phyloP scores from a whole-genome alignment of 2,113 vertebrate genomes.

The Turnix velox region DNA sequence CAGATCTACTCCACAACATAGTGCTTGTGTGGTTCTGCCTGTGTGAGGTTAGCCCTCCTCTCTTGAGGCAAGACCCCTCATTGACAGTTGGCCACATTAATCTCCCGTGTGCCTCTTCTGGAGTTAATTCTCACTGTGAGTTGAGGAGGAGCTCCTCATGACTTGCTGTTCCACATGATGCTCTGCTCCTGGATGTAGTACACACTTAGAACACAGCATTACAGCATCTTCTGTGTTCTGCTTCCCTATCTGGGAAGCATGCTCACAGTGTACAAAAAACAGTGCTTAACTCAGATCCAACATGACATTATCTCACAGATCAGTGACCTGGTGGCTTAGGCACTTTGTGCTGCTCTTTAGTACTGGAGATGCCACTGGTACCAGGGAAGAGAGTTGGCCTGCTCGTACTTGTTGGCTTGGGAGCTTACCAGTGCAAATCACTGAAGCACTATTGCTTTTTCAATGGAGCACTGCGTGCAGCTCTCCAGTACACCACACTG shows the following conservation, averaged over 20 bases:
- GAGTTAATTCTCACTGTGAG: background rate
- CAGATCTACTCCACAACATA: background rate
- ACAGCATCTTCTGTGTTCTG: background rate
- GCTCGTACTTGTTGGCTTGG: accelerated
- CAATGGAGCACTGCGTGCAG: background rate
- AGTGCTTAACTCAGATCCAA: background rate
- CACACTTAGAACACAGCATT: background rate
- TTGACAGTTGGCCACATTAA: background rate
- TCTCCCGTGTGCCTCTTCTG: background rate
- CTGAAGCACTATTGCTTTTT: background rate
- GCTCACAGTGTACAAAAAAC: accelerated
- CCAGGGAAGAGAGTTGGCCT: background rate
- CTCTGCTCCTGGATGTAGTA: background rate
- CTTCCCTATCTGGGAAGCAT: background rate
- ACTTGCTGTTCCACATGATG: background rate
- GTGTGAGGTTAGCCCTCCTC: background rate
- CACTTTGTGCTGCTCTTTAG: background rate
- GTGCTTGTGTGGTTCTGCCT: background rate
- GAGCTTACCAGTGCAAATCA: background rate
- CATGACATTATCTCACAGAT: background rate
- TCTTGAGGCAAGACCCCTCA: background rate
- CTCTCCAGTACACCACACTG: background rate
- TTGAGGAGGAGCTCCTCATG: background rate
- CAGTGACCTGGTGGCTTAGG: background rate
- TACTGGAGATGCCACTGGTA: background rate